Base-by-base conservation (phyloP, 2,797 vertebrate species). In the Pterois miles region DNA sequence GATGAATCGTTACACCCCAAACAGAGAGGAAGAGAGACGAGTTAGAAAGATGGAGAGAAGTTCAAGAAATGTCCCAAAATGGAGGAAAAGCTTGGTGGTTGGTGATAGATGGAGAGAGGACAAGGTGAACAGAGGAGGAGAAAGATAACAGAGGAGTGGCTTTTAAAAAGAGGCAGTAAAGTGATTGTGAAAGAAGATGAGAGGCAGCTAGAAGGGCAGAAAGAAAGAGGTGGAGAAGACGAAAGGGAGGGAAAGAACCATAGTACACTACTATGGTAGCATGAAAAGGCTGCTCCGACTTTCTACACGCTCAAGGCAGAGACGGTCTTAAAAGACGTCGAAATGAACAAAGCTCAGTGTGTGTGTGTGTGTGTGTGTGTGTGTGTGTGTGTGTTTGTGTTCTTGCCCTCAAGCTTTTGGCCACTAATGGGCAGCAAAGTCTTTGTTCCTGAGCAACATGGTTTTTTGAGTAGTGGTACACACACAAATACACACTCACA, bases 391-490 rank as follows among this genome's bases (percentile, higher is more conserved):
- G 43, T 72, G 40, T 71, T 54, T 78, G 69, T 66, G 65, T 54
- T 72, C 68, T 78, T 89, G 86, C 88, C 90, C 87, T 85, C 69
- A 38, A 92, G 91, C 86, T 78, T 90, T 84, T 52, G 77, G 81
- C 78, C 87, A 84, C 84, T 94, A 93, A 92, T 93, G 91, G 91
- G 82, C 86, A 82, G 71, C 59, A 72, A 76, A 86, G 84, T 85
- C 89, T 92, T 92, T 93, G 84, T 92, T 91, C 89, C 80, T 80
- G 82, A 78, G 58, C 59, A 80, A 80, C 81, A 79, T 87, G 75
- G 58, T 72, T 85, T 89, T 65, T 86, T 80, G 29, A 81, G 82
- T 59, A 84, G 71, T 60, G 46, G 65, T n/a, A 31, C 71, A 62
- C 63, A 82, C 66, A 65, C 20, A 53, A 56, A 71, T 33, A 63